These are phyloP conservation scores for Heterotis niloticus DNA, from an alignment of 2,113 vertebrate species.

Conservation along the genomic window DNA sequence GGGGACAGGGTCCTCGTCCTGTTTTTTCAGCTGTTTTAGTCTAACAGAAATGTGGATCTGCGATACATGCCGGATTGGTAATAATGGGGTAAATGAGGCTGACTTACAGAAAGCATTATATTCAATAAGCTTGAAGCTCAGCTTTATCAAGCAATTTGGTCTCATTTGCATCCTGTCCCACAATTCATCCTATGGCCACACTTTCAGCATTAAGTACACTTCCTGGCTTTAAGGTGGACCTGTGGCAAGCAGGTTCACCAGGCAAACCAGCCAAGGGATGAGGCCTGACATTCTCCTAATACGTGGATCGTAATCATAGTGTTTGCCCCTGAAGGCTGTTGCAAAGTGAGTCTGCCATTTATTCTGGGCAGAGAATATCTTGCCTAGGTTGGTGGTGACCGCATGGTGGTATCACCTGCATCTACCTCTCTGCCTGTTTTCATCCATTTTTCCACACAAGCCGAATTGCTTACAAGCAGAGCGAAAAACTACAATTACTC, in stretches of 20 bases:
- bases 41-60: no score
- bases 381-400: background rate
- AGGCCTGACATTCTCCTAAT: background rate
- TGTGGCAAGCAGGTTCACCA: background rate
- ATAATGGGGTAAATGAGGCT: no score
- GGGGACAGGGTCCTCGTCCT: no score
- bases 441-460: no score
- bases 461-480: no score
- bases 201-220: background rate
- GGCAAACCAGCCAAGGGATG: background rate
- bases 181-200: background rate
- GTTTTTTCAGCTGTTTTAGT: no score
- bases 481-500: no score
- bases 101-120: no score
- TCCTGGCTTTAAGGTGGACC: background rate
- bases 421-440: background rate
- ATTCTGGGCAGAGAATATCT: background rate
- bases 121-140: background rate
- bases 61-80: no score
- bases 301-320: background rate
- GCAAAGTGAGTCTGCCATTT: background rate
- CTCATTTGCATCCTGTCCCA: background rate
- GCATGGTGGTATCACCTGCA: background rate
- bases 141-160: background rate
- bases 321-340: background rate